These are phyloP conservation scores for Oryzias sinensis DNA, from an alignment of 2,797 vertebrate genomes.

Conservation along the genomic window DNA sequence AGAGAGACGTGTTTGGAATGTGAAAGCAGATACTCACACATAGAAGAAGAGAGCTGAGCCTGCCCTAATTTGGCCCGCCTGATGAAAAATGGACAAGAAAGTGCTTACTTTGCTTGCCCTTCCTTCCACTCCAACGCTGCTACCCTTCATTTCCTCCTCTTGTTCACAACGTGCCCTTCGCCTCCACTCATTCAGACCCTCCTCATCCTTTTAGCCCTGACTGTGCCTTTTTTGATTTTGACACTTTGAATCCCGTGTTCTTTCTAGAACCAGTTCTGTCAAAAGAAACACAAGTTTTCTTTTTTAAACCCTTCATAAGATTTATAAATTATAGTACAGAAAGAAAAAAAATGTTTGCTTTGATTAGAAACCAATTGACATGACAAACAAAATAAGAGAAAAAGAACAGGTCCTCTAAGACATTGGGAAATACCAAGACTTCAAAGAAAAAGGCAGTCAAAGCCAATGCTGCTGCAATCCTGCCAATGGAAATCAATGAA, in stretches of 20 bases:
- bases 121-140: conserved; percentile 34
- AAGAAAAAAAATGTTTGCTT: neutral
- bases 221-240: conserved; percentile 25
- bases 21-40: conserved; percentile 53
- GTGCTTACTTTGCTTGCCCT: conserved; percentile 72
- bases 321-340: neutral
- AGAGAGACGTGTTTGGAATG: conserved; percentile 64
- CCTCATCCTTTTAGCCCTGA: conserved; percentile 21
- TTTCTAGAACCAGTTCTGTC: neutral
- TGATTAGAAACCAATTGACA: too few relatives aligned
- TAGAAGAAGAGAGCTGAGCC: conserved; percentile 33
- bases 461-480: too few relatives aligned
- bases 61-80: conserved; percentile 67
- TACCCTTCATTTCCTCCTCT: conserved; percentile 43
- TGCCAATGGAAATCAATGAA: too few relatives aligned
- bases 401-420: too few relatives aligned
- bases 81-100: conserved; percentile 78
- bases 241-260: conserved; percentile 31
- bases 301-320: too few relatives aligned
- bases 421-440: too few relatives aligned
- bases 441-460: too few relatives aligned
- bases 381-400: too few relatives aligned
- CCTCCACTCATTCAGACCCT: conserved; percentile 19
- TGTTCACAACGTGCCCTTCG: conserved; percentile 15
- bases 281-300: neutral